Conservation (phyloP, 1,140 invertebrate species). For the Stegodyphus dumicola region DNA sequence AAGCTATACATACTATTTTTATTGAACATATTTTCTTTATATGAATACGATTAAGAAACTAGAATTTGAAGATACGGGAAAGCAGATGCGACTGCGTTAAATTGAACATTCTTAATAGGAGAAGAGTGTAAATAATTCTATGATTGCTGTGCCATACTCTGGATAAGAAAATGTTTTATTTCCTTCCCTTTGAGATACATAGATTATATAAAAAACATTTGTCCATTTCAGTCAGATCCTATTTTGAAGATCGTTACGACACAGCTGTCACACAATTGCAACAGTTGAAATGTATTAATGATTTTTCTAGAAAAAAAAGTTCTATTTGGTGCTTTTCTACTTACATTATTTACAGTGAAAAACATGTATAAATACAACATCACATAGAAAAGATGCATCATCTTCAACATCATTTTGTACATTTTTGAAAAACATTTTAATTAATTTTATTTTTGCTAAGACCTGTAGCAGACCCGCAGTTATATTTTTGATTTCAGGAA, state of each 20-base stretch:
- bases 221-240: not conserved
- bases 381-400: constrained; percentile 59
- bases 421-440: constrained; percentile 40
- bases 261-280: constrained; percentile 12
- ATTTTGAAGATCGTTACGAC: not conserved
- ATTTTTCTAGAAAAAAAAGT: constrained; percentile 48
- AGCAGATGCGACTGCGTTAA: too few relatives aligned
- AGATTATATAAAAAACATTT: too few relatives aligned
- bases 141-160: too few relatives aligned
- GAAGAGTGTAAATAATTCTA: too few relatives aligned
- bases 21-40: too few relatives aligned
- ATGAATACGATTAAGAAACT: too few relatives aligned
- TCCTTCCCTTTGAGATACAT: too few relatives aligned
- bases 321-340: constrained; percentile 57
- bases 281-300: constrained; percentile 49
- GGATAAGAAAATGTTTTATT: too few relatives aligned
- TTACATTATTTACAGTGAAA: constrained; percentile 59
- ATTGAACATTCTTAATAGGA: too few relatives aligned
- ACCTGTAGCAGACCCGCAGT: constrained; percentile 41
- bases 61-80: too few relatives aligned
- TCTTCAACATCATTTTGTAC: constrained; percentile 58
- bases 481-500: not conserved
- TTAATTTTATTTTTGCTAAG: constrained; percentile 56
- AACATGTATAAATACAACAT: constrained; percentile 60
- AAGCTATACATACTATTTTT: too few relatives aligned